Evolutionary conservation across 1,140 invertebrate species (phyloP), one percentile per base, ranked within the genome.

Genomic region (Catajapyx aquilonaris): DNA sequence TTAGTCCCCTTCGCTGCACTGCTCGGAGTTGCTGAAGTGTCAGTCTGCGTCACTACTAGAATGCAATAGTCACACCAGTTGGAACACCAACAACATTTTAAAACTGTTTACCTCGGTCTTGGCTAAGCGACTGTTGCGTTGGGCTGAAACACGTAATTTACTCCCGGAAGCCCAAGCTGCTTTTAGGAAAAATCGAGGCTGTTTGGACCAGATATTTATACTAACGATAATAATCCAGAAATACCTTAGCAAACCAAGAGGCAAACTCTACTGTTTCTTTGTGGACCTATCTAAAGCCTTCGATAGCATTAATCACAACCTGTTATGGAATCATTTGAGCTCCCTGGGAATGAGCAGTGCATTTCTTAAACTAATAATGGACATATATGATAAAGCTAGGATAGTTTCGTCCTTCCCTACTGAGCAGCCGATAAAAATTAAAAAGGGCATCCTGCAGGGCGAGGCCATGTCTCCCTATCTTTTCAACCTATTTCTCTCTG

Each of bases 271-370:
- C 16, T 28, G 15, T 20, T 18, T 38, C 2, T 41, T 41, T 28
- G 20, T 41, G 7, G 40, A 41, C 18, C n/a, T 38, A 1, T 33
- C 19, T 1, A 10, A 22, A 17, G 40, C 40, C 5, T 41, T 41
- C 18, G 40, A 41, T n/a, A 20, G 18, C 13, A 32, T 41, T 2
- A n/a, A 21, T 2, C 35, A 38, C 11, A 2, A 38, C 3, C 11
- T 16, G 10, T 20, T 42, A 20, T 42, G 41, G 41, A 16, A 5
- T 3, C 38, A 39, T 13, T 23, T 42, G 11, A 4, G 15, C 2
- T 30, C 1, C 2, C 1, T 31, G 16, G 37, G 37, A 35, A n/a
- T 42, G 11, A 38, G 37, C 17, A 13, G 11, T 5, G 39, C 38
- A 30, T 42, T 35, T 16, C 17, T 35, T 20, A n/a, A 23, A 1